Base-by-base conservation (phyloP, 2,797 vertebrate genomes). In the Rhadinocentrus ornatus region DNA sequence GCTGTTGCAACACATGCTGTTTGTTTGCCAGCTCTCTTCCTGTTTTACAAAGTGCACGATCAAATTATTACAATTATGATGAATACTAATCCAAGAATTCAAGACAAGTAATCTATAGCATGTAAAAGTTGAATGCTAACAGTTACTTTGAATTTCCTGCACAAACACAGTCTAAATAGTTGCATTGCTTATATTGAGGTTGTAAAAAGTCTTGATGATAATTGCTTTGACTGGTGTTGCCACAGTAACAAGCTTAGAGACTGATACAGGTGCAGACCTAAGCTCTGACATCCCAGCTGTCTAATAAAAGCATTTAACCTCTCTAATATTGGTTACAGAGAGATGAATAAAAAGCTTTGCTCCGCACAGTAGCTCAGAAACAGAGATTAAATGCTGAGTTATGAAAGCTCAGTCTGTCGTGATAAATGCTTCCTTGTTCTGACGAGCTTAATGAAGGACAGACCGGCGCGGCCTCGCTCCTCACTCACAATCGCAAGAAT, bases 371-470 rank as follows among this genome's bases (percentile, higher is more conserved):
- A 84, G 84, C 81, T 32, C 24, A 12, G 37, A 44, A 22, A 60
- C 29, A 66, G 62, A 57, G 35, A 63, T 27, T 59, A 60, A 41
- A 63, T 24, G 46, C 54, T 46, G 26, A 64, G 68, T 84, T 87
- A 81, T 83, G 73, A 86, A 79, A 83, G 81, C 80, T 73, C 66
- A 18, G 79, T 73, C 71, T 84, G 74, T 87, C 70, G 66, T 71
- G 80, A 90, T 91, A 71, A 86, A 88, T 79, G 71, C 59, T 65
- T 81, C 55, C 73, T 59, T 71, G 66, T 75, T 73, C 66, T 13
- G 69, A 77, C 69, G 58, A 75, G 77, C 55, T 27, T 90, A 92
- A 93, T 93, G 86, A 89, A 88, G 88, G 82, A 89, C 93, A 93
- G 89, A 80, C 91, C 59, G 32, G 67, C 66, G 41, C 67, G 72